Evolutionary conservation across 2,797 vertebrate genomes (phyloP).

Genomic region (Microtus agrestis): DNA sequence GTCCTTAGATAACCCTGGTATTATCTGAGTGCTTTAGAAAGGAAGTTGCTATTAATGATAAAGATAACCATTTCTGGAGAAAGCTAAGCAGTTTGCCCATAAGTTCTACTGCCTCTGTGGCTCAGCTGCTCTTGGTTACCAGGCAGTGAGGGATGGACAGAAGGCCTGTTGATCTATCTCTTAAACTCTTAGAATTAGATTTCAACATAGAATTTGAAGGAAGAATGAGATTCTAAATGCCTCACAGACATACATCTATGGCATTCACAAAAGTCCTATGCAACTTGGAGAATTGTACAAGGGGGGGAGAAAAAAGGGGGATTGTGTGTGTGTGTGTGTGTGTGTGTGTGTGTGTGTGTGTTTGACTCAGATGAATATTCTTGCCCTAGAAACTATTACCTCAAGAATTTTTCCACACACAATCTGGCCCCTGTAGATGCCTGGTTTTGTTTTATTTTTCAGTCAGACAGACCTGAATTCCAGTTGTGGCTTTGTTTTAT

Average conservation of each 20-base stretch:
- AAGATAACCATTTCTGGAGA: constrained; percentile 63
- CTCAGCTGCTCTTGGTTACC: constrained; percentile 81
- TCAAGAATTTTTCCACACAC: not conserved
- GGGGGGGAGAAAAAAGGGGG: not conserved
- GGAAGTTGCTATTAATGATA: not conserved
- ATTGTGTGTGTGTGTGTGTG: not conserved
- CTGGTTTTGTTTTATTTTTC: not conserved
- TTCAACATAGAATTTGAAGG: not conserved
- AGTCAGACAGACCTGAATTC: not conserved
- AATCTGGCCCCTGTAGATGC: not conserved
- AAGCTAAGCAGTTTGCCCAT: constrained; percentile 74
- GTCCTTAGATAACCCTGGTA: not conserved
- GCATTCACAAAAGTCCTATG: constrained; percentile 46
- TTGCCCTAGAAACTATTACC: not conserved
- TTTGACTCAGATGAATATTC: not conserved
- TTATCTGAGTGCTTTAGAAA: not conserved
- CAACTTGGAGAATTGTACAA: constrained; percentile 5
- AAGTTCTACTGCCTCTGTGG: constrained; percentile 63
- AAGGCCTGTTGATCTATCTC: constrained; percentile 81
- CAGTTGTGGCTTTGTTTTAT: constrained; percentile 10
- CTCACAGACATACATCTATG: not conserved
- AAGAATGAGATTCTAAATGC: not conserved
- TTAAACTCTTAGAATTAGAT: constrained; percentile 56
- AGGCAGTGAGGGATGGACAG: constrained; percentile 77
- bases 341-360: not conserved